Evolutionary conservation across 2,797 vertebrate species (phyloP).

Genomic region (Selene dorsalis): DNA sequence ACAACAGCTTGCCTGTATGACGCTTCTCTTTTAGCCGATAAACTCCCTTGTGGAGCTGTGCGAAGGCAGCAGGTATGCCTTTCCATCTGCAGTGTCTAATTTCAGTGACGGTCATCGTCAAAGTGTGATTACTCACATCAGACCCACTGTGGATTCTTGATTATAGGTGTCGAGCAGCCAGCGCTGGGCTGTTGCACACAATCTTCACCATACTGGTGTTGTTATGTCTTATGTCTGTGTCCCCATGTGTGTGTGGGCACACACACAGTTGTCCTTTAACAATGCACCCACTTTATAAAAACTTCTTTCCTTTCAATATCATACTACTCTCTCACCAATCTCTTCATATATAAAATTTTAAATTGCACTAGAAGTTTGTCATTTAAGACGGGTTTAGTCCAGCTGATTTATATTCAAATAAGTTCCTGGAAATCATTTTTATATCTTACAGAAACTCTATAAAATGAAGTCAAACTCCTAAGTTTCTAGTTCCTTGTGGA

Average conservation of each 20-base stretch:
- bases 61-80: slow-evolving; percentile 57
- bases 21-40: slow-evolving; percentile 38
- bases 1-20: slow-evolving; percentile 50
- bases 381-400: slow-evolving; percentile 13
- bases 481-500: neutral
- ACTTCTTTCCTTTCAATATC: neutral
- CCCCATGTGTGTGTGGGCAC: neutral
- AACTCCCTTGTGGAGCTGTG: slow-evolving; percentile 52
- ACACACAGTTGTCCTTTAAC: neutral
- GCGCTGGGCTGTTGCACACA: slow-evolving; percentile 5
- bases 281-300: neutral
- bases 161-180: slow-evolving; percentile 18
- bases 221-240: neutral
- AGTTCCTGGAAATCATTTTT: neutral
- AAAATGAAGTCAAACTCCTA: neutral
- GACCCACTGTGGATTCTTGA: slow-evolving; percentile 37
- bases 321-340: neutral
- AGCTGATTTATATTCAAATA: slow-evolving; percentile 1
- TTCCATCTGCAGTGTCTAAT: slow-evolving; percentile 61
- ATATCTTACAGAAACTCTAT: neutral
- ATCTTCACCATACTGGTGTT: neutral
- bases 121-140: slow-evolving; percentile 43
- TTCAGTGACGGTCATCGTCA: slow-evolving; percentile 40
- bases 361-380: slow-evolving; percentile 5
- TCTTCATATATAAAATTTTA: slow-evolving; percentile 1